Evolutionary conservation across 2,888 invertebrate species (phyloP).

Genomic region (Keiferia lycopersicella): DNA sequence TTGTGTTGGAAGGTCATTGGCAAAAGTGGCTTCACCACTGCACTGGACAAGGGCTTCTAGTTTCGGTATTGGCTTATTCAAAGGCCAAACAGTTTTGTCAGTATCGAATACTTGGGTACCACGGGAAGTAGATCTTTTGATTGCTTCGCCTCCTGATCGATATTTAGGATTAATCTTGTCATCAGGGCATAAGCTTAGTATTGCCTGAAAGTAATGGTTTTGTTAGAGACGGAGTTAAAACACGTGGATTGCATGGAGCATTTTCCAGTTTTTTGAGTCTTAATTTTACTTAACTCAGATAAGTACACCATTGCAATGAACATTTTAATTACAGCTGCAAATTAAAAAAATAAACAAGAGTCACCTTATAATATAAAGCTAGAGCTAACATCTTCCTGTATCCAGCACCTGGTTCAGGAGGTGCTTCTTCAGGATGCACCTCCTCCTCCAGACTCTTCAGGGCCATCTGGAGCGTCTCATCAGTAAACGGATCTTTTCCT

Average conservation of each 20-base stretch:
- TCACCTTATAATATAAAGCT: conserved; percentile 84
- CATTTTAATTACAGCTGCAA: background rate
- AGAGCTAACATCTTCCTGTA: conserved; percentile 83
- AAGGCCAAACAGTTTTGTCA: conserved; percentile 82
- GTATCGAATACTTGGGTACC: conserved; percentile 83
- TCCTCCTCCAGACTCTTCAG: conserved; percentile 49
- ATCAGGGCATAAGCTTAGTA: conserved; percentile 70
- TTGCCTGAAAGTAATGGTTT: conserved; percentile 27
- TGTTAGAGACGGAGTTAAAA: background rate
- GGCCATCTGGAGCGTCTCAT: conserved; percentile 61
- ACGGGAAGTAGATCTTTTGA: conserved; percentile 71
- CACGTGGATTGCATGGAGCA: too few relatives aligned
- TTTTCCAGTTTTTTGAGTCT: too few relatives aligned
- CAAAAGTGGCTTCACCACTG: conserved; percentile 82
- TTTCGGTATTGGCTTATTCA: conserved; percentile 84
- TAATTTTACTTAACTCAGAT: too few relatives aligned
- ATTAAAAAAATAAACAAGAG: too few relatives aligned
- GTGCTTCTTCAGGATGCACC: conserved; percentile 55
- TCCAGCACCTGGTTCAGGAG: conserved; percentile 80
- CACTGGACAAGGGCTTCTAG: conserved; percentile 69
- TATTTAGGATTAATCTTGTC: conserved; percentile 57
- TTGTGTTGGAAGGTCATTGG: conserved; percentile 76
- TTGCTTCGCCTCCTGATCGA: conserved; percentile 72
- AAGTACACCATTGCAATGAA: too few relatives aligned
- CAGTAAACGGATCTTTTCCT: conserved; percentile 63